Base-by-base conservation (phyloP, 2,888 invertebrate genomes). In the Drosophila tripunctata region DNA sequence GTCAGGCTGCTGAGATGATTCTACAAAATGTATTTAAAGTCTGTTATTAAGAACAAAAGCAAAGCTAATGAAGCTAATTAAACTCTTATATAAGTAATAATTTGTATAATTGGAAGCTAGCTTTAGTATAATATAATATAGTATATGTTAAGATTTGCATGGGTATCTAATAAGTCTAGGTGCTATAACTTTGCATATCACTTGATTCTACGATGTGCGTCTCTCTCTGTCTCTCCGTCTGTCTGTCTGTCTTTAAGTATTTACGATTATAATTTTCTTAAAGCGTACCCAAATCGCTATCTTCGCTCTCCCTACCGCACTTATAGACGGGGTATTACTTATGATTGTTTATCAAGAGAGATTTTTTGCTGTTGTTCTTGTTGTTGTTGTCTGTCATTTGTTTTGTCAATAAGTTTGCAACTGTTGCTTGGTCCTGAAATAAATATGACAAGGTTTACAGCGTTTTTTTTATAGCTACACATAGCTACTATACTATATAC, bases 341-440 rank as follows among this genome's bases (percentile, higher is more conserved):
- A 51, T 57, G 15, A 22, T 31, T 12, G 30, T 33, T 8, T 40
- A 22, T 41, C 48, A 33, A n/a, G 3, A 63, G 24, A 17, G 30
- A 48, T 50, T 17, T 45, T 10, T 31, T 45, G 40, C 52, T 48
- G 4, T 64, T n/a, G n/a, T n/a, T n/a, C n/a, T 44, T 10, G 7
- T 17, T n/a, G 14, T 41, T 68, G 58, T 57, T 47, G n/a, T 58
- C 52, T 61, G 71, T 75, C 67, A 62, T 70, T 87, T 87, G 87
- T 87, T 87, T 87, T 88, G 75, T 87, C 89, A 88, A 87, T 87
- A 87, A 86, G 63, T 76, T 38, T 63, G 69, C 80, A 88, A 87
- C 88, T 87, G 88, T 87, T 87, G 89, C 80, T 71, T 64, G 68
- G 38, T 61, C 44, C 67, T 60, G 45, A 71, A 66, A 75, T 70